phyloP scores from a whole-genome alignment of 1,140 invertebrate species.

The Muscidifurax raptorellus region DNA sequence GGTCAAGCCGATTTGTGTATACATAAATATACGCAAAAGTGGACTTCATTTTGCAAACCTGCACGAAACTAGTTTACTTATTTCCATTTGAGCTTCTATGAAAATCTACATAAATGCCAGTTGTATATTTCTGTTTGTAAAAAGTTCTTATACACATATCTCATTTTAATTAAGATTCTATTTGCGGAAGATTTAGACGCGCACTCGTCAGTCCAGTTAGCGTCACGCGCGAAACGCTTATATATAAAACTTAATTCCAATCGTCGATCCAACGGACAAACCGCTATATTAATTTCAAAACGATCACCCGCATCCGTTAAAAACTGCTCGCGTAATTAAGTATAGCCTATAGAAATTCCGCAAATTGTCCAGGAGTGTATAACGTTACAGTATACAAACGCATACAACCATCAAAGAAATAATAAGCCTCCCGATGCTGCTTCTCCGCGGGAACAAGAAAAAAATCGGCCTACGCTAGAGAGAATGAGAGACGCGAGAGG shows the following conservation, averaged over 20 bases:
- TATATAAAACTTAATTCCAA: no score
- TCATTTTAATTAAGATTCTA: slow-evolving; percentile 35
- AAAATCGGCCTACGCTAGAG: not conserved
- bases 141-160: not conserved
- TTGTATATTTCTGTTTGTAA: not conserved
- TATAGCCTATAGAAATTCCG: not conserved
- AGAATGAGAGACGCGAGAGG: not conserved
- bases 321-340: not conserved
- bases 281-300: not conserved
- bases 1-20: not conserved
- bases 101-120: not conserved
- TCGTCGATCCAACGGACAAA: no score
- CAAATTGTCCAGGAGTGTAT: not conserved
- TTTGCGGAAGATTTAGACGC: not conserved
- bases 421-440: not conserved
- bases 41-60: not conserved
- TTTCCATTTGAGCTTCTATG: not conserved
- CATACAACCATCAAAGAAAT: not conserved
- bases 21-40: not conserved
- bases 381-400: not conserved
- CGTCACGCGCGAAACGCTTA: not conserved
- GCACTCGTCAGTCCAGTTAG: not conserved
- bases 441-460: not conserved
- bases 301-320: not conserved
- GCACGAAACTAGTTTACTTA: slow-evolving; percentile 11